These are phyloP conservation scores for Aleiodes leptofemur DNA, from an alignment of 2,888 invertebrate genomes.

Conservation along the genomic window DNA sequence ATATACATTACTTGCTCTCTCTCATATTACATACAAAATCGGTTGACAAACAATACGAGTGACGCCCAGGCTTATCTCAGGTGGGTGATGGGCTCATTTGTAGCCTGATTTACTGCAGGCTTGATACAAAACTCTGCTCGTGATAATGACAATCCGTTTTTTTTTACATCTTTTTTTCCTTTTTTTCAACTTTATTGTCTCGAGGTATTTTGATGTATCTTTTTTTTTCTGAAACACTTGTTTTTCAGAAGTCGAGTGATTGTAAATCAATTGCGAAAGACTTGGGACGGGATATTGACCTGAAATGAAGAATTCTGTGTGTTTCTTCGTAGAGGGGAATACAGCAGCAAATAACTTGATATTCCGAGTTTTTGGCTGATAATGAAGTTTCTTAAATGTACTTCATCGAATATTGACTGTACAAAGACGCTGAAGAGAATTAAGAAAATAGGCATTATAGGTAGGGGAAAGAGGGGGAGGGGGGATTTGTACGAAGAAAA, in stretches of 20 bases:
- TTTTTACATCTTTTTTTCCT: background rate
- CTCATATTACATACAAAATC: slow-evolving; percentile 24
- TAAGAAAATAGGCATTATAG: background rate
- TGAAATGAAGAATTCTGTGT: background rate
- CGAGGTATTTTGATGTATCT: no score
- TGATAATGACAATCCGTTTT: slow-evolving; percentile 13
- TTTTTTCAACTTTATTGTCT: no score
- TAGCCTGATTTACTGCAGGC: slow-evolving; percentile 45
- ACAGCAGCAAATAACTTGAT: background rate
- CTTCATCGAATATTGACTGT: slow-evolving; percentile 49
- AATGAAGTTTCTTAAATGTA: slow-evolving; percentile 26
- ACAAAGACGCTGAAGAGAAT: slow-evolving; percentile 35
- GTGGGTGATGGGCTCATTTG: slow-evolving; percentile 25
- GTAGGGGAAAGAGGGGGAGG: background rate
- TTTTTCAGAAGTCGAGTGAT: no score
- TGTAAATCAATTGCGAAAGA: no score
- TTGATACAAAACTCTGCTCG: slow-evolving; percentile 6
- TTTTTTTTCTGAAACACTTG: no score
- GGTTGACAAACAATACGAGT: slow-evolving; percentile 40
- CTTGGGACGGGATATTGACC: background rate
- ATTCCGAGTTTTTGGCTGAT: slow-evolving; percentile 16
- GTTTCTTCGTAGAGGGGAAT: no score
- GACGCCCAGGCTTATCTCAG: slow-evolving; percentile 49
- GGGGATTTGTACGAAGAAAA: background rate
- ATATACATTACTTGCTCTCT: background rate